A percentile compares a stretch with the other conserved stretches of the same genome.
phyloP scores from a whole-genome alignment of 2,888 invertebrate genomes.

The Drosophila limbata region DNA sequence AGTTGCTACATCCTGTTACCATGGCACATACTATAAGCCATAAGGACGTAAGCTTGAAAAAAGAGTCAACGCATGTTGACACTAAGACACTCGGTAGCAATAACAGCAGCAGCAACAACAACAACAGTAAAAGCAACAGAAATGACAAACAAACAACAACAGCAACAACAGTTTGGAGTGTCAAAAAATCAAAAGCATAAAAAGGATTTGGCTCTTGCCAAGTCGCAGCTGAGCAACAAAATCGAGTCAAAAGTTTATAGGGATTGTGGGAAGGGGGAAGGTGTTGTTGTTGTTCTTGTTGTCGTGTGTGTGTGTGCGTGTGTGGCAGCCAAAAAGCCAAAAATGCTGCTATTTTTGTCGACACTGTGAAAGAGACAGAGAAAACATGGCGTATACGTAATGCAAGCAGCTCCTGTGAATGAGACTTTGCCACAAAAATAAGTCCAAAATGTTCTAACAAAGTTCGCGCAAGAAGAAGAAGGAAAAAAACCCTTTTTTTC shows the following conservation, averaged over 20 bases:
- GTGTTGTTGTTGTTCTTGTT: slow-evolving; percentile 3
- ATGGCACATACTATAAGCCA: slow-evolving; percentile 53
- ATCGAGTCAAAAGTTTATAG: slow-evolving; percentile 18
- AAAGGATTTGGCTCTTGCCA: slow-evolving; percentile 80
- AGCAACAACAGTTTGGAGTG: slow-evolving; percentile 66
- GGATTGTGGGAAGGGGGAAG: background rate
- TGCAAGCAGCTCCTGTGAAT: slow-evolving; percentile 51
- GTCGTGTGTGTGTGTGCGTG: slow-evolving; percentile 21
- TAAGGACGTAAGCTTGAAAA: slow-evolving; percentile 60
- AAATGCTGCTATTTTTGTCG: slow-evolving; percentile 73
- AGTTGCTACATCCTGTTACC: slow-evolving; percentile 45
- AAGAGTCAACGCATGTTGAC: slow-evolving; percentile 79
- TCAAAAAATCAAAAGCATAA: slow-evolving; percentile 82
- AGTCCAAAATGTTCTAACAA: slow-evolving; percentile 69
- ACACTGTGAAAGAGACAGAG: slow-evolving; percentile 4
- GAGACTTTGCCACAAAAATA: slow-evolving; percentile 69
- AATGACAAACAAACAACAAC: slow-evolving; percentile 56
- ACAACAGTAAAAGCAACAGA: slow-evolving; percentile 28
- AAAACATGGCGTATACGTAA: slow-evolving; percentile 56
- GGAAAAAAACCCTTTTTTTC: slow-evolving; percentile 59
- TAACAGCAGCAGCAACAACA: slow-evolving; percentile 31
- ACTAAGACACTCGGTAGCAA: slow-evolving; percentile 67
- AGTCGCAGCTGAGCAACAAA: slow-evolving; percentile 54
- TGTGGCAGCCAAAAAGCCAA: slow-evolving; percentile 57
- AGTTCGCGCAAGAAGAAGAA: slow-evolving; percentile 55